These are phyloP conservation scores for Pterocles gutturalis DNA, from an alignment of 2,113 vertebrate species.

Conservation along the genomic window DNA sequence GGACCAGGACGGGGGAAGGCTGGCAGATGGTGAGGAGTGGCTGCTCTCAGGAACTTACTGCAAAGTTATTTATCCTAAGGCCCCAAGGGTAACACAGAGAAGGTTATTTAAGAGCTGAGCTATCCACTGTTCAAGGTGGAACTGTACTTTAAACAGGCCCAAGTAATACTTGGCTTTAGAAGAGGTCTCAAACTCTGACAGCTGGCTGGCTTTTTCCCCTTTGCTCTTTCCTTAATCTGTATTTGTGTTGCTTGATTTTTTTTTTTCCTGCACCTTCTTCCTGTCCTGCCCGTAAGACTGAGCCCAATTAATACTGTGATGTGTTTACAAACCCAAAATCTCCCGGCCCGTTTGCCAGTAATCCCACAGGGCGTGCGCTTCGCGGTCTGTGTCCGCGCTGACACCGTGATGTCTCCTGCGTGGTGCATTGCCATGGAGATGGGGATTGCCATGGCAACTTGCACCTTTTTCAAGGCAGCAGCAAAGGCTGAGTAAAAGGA, in stretches of 20 bases:
- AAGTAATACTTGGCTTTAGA: neutral
- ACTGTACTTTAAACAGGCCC: neutral
- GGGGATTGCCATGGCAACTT: conserved; percentile 48
- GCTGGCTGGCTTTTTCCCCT: neutral
- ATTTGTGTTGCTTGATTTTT: neutral
- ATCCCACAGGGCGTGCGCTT: neutral
- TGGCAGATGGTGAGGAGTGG: neutral
- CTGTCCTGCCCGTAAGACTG: neutral
- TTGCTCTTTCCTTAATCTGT: neutral
- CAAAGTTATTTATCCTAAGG: neutral
- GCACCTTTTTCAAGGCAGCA: neutral
- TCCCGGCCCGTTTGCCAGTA: neutral
- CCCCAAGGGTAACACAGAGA: neutral
- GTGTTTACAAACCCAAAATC: neutral
- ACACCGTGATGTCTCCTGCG: neutral
- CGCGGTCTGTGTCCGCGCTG: neutral
- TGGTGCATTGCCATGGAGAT: conserved; percentile 26
- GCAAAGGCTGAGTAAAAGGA: neutral
- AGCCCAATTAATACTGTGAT: neutral
- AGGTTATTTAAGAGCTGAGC: neutral
- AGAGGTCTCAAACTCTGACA: neutral
- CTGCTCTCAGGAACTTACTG: neutral
- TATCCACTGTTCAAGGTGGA: neutral
- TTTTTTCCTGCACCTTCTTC: neutral
- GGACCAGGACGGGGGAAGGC: neutral